Percentiles rank a stretch among this genome's conserved stretches.
Conservation (phyloP, 2,113 vertebrate species). For the Malurus elegans region DNA sequence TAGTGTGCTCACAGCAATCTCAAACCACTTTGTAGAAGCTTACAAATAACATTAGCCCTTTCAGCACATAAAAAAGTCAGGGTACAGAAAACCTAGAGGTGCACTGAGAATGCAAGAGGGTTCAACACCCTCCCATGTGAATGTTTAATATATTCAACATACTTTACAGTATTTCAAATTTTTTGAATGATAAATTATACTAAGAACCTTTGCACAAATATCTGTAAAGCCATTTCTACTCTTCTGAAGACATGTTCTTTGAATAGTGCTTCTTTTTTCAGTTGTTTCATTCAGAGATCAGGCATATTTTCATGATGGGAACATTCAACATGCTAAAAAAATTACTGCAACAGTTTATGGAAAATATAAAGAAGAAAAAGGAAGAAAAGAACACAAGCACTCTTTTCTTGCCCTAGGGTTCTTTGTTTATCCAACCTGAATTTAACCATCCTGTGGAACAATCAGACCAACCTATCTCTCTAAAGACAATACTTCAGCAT, state of each 20-base stretch:
- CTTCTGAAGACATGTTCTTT: neutral
- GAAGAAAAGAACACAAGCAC: neutral
- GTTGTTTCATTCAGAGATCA: neutral
- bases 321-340: neutral
- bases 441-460: constrained; percentile 25
- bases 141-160: neutral
- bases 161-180: neutral
- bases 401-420: constrained; percentile 25
- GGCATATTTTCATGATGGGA: neutral
- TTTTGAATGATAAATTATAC: neutral
- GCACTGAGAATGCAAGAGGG: neutral
- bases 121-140: neutral
- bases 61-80: neutral
- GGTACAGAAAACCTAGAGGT: neutral
- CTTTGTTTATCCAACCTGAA: constrained; percentile 35
- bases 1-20: neutral
- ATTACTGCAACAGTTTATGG: neutral
- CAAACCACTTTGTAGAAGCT: neutral
- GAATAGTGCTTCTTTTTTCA: neutral
- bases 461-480: constrained; percentile 19
- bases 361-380: neutral
- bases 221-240: neutral
- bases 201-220: neutral
- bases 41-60: neutral
- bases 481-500: neutral